Percentiles rank a stretch among this genome's conserved stretches.
These are phyloP conservation scores for Cinara cedri DNA, from an alignment of 2,888 invertebrate species.

Conservation along the genomic window DNA sequence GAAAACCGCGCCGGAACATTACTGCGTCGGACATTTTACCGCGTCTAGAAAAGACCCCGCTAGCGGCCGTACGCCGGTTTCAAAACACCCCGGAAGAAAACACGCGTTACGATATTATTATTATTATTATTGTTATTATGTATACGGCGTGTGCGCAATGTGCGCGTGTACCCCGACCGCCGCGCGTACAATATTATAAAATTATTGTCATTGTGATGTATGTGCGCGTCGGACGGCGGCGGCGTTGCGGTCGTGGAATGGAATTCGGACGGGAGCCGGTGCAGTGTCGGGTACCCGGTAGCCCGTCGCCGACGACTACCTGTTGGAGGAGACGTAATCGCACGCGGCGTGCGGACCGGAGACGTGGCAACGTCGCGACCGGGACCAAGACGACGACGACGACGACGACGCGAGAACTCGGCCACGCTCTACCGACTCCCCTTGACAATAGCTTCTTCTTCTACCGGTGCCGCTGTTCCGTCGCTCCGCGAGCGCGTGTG, in stretches of 20 bases:
- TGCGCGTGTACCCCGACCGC: background rate
- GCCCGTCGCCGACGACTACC: slow-evolving; percentile 29
- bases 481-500: slow-evolving; percentile 19
- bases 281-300: background rate
- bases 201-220: too few relatives aligned
- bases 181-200: too few relatives aligned
- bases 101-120: too few relatives aligned
- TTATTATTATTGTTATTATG: too few relatives aligned
- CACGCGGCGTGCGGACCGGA: slow-evolving; percentile 23
- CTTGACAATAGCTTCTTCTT: slow-evolving; percentile 39
- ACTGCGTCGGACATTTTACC: too few relatives aligned
- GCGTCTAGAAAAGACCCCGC: too few relatives aligned
- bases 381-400: slow-evolving; percentile 23
- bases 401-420: slow-evolving; percentile 15
- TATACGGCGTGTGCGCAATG: background rate
- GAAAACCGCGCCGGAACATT: too few relatives aligned
- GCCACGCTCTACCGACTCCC: slow-evolving; percentile 50
- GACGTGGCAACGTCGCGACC: slow-evolving; percentile 46
- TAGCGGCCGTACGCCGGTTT: too few relatives aligned
- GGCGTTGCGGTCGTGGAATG: slow-evolving; percentile 34
- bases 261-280: slow-evolving; percentile 39
- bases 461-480: background rate
- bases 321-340: slow-evolving; percentile 25
- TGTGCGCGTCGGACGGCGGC: background rate
- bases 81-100: too few relatives aligned